phyloP scores from a whole-genome alignment of 1,140 invertebrate genomes.

The Leptinotarsa undecemlineata region DNA sequence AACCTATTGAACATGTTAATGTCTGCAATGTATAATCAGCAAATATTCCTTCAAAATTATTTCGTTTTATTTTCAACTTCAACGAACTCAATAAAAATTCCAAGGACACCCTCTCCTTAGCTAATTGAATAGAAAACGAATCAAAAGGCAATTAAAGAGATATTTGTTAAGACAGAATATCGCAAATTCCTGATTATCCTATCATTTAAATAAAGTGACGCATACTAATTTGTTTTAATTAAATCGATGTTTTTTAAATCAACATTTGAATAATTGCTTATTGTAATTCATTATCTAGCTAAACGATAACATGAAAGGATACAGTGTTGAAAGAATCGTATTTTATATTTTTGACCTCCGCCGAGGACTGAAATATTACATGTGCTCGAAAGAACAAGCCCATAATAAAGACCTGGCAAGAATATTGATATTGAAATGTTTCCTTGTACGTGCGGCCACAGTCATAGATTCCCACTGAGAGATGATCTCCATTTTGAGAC shows the following conservation, averaged over 20 bases:
- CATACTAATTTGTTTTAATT: constrained; percentile 4
- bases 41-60: too few relatives aligned
- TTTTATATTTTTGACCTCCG: constrained; percentile 8
- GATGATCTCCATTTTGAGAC: constrained; percentile 5
- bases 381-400: background rate
- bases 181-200: background rate
- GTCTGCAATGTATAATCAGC: too few relatives aligned
- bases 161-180: too few relatives aligned
- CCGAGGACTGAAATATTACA: background rate
- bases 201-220: background rate
- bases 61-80: too few relatives aligned
- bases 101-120: too few relatives aligned
- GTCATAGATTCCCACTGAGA: constrained; percentile 3
- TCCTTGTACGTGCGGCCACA: constrained; percentile 4
- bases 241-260: background rate
- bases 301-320: background rate
- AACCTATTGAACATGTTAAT: too few relatives aligned
- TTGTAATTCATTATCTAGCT: background rate
- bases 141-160: too few relatives aligned
- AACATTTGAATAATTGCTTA: background rate
- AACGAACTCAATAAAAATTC: too few relatives aligned
- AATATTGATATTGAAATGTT: constrained; percentile 4
- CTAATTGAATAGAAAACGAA: too few relatives aligned
- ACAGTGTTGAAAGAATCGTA: constrained; percentile 4
- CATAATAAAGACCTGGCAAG: constrained; percentile 5